Evolutionary conservation across 1,140 invertebrate species (phyloP).

Genomic region (Caenorhabditis latens): DNA sequence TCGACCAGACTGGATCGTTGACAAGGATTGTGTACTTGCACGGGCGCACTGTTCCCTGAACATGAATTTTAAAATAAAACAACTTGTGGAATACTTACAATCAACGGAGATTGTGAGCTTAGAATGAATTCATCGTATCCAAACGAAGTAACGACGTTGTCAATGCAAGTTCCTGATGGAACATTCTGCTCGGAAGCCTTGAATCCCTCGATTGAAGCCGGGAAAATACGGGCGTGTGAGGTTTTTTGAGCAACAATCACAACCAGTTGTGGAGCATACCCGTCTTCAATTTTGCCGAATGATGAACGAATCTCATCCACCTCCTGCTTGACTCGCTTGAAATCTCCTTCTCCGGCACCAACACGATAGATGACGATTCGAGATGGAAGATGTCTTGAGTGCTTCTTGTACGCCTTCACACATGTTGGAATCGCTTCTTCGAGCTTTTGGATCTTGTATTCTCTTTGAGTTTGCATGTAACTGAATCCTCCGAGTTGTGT

Average conservation of each 20-base stretch:
- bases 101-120: neutral
- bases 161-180: constrained; percentile 12
- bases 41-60: constrained; percentile 41
- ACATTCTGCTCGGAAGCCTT: constrained; percentile 11
- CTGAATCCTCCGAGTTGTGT: constrained; percentile 20
- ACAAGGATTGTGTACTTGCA: constrained; percentile 30
- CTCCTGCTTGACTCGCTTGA: constrained; percentile 29
- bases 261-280: neutral
- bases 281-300: neutral
- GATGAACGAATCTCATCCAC: neutral
- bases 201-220: neutral
- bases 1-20: constrained; percentile 3
- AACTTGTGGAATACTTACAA: neutral
- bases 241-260: constrained; percentile 22
- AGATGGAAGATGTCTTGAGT: neutral
- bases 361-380: constrained; percentile 35
- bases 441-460: constrained; percentile 47
- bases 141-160: constrained; percentile 19
- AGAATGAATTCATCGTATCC: constrained; percentile 27
- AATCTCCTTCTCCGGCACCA: constrained; percentile 32
- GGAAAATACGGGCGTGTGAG: constrained; percentile 2
- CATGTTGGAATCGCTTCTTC: neutral
- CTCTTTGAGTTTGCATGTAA: constrained; percentile 23
- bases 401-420: neutral
- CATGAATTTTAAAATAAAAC: neutral